These are phyloP conservation scores for Phrynocephalus guinanensis DNA, from an alignment of 2,797 vertebrate genomes.

Conservation along the genomic window DNA sequence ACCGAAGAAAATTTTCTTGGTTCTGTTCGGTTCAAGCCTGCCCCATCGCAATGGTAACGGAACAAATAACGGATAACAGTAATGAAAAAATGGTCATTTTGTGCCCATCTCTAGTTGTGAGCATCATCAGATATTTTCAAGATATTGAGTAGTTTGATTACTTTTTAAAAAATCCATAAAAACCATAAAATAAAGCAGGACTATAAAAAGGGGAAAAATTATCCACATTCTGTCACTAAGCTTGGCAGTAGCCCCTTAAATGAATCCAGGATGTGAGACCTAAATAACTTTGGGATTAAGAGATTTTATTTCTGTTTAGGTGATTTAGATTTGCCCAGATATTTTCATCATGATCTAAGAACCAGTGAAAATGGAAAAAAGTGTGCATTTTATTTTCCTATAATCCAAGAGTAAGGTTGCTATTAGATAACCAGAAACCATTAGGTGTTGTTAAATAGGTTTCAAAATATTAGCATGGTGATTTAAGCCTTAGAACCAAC, in stretches of 20 bases:
- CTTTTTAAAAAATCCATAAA: neutral
- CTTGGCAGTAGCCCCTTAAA: slow-evolving; percentile 37
- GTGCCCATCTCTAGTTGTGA: slow-evolving; percentile 8
- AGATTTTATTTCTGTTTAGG: slow-evolving; percentile 15
- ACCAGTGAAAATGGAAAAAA: slow-evolving; percentile 49
- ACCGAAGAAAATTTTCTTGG: too few species aligned
- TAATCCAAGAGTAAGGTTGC: neutral
- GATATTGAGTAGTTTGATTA: neutral
- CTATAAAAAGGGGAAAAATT: neutral
- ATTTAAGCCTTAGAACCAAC: slow-evolving; percentile 55
- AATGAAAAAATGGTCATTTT: too few species aligned
- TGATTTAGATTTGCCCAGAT: slow-evolving; percentile 41
- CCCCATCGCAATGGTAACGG: too few species aligned
- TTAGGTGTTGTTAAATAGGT: slow-evolving; percentile 27
- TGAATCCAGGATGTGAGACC: slow-evolving; percentile 15
- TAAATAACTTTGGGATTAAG: slow-evolving; percentile 40
- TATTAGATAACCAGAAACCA: slow-evolving; percentile 43
- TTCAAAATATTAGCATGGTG: slow-evolving; percentile 51
- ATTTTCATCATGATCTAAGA: slow-evolving; percentile 42
- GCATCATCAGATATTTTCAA: slow-evolving; percentile 37
- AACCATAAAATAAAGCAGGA: slow-evolving; percentile 12
- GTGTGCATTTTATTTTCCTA: neutral
- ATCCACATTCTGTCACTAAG: slow-evolving; percentile 2
- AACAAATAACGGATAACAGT: too few species aligned
- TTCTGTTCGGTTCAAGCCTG: too few species aligned